Percentiles rank a stretch among this genome's conserved stretches.
These are phyloP conservation scores for Doryteuthis pealeii DNA, from an alignment of 1,140 invertebrate genomes.

Conservation along the genomic window DNA sequence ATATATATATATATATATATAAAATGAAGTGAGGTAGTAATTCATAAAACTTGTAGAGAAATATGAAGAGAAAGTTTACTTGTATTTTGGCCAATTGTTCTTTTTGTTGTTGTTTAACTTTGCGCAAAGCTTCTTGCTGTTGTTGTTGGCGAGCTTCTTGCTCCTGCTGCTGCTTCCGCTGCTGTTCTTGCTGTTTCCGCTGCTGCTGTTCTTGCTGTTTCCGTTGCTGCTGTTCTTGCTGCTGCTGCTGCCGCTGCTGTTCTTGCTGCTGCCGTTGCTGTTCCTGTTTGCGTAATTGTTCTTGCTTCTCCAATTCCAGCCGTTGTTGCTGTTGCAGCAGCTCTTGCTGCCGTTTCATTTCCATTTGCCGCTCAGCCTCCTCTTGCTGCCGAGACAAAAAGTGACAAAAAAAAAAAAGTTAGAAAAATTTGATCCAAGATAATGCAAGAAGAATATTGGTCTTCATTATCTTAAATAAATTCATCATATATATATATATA, in stretches of 20 bases:
- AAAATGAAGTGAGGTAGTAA: no score
- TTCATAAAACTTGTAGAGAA: no score
- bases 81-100: constrained; percentile 10
- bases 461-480: no score
- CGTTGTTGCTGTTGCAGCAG: neutral
- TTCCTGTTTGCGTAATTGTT: neutral
- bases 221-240: constrained; percentile 10
- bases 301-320: neutral
- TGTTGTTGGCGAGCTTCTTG: constrained; percentile 10
- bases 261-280: constrained; percentile 13
- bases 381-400: neutral
- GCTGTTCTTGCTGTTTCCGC: constrained; percentile 16
- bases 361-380: neutral
- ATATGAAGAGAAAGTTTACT: neutral
- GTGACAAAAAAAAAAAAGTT: neutral
- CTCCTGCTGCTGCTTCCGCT: constrained; percentile 19
- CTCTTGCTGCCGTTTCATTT: constrained; percentile 1
- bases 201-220: constrained; percentile 21
- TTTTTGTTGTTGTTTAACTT: constrained; percentile 5
- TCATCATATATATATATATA: no score
- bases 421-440: no score
- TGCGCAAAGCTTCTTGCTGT: constrained; percentile 1
- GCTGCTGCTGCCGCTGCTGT: neutral
- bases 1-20: no score
- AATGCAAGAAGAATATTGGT: no score